Evolutionary conservation across 2,113 vertebrate genomes (phyloP).

Genomic region (Osmerus mordax): DNA sequence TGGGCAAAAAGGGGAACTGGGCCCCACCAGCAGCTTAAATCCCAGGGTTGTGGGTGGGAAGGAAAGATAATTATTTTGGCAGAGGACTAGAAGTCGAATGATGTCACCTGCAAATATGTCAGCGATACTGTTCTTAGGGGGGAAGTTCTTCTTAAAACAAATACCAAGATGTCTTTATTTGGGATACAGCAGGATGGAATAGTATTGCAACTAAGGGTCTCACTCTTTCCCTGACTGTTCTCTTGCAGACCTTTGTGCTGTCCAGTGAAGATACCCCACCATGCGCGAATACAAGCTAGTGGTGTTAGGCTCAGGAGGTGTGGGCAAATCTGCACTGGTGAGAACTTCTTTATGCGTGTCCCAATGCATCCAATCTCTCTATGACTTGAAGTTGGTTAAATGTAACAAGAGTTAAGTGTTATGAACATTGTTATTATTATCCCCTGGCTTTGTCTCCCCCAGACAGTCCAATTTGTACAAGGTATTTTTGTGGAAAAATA

Average conservation of each 20-base stretch:
- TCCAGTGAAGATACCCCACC: constrained; percentile 80
- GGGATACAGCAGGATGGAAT: too few species aligned
- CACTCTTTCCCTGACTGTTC: constrained; percentile 11
- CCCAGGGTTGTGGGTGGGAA: constrained; percentile 50
- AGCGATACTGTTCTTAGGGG: too few species aligned
- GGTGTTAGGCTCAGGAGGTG: constrained; percentile 97
- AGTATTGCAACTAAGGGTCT: constrained; percentile 10
- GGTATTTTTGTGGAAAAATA: constrained; percentile 99
- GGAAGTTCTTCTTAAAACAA: too few species aligned
- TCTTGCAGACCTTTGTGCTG: constrained; percentile 71
- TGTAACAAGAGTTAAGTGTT: background rate
- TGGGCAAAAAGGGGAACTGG: constrained; percentile 15
- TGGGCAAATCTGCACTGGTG: constrained; percentile 98
- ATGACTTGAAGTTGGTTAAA: background rate
- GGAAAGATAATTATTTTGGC: constrained; percentile 39
- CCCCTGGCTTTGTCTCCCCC: constrained; percentile 29
- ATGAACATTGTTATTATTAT: background rate
- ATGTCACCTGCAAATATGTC: constrained; percentile 23
- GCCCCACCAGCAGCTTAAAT: constrained; percentile 27
- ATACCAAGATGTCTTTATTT: too few species aligned
- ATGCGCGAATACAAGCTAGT: constrained; percentile 99
- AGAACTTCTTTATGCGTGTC: constrained; percentile 58
- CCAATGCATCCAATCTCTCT: background rate
- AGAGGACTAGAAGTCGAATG: constrained; percentile 27
- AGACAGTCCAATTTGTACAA: constrained; percentile 99